Percentiles rank a stretch among this genome's conserved stretches.
Evolutionary conservation across 2,888 invertebrate species (phyloP).

Genomic region (Erebia epiphron): DNA sequence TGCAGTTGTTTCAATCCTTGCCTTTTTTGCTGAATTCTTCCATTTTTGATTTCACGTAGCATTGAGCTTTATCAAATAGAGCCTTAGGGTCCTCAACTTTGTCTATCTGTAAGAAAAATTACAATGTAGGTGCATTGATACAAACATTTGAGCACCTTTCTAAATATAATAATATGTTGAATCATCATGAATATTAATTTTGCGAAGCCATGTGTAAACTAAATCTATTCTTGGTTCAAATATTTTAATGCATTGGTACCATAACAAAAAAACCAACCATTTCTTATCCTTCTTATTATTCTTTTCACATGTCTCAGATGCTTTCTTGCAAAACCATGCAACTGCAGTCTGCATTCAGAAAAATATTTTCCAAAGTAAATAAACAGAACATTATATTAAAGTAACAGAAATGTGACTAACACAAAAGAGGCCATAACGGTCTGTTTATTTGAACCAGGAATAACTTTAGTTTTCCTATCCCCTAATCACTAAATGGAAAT

Average conservation of each 20-base stretch:
- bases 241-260: slow-evolving; percentile 30
- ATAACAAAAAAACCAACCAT: slow-evolving; percentile 65
- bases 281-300: slow-evolving; percentile 45
- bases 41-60: slow-evolving; percentile 86
- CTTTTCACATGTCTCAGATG: slow-evolving; percentile 58
- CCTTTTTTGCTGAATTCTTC: slow-evolving; percentile 70
- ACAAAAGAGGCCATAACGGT: slow-evolving; percentile 50
- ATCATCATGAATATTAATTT: not conserved
- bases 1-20: slow-evolving; percentile 41
- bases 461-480: slow-evolving; percentile 6
- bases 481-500: not conserved
- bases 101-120: slow-evolving; percentile 85
- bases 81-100: slow-evolving; percentile 92
- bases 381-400: slow-evolving; percentile 10
- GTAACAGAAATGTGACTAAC: slow-evolving; percentile 35
- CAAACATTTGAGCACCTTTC: not conserved
- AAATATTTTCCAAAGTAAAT: slow-evolving; percentile 35
- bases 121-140: slow-evolving; percentile 1
- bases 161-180: not conserved
- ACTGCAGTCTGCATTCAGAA: slow-evolving; percentile 63
- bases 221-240: slow-evolving; percentile 64
- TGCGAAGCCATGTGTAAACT: not conserved
- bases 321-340: slow-evolving; percentile 58
- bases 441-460: slow-evolving; percentile 41
- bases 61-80: slow-evolving; percentile 87